Conservation (phyloP, 2,797 vertebrate genomes). For the Sebastes flavidus region DNA sequence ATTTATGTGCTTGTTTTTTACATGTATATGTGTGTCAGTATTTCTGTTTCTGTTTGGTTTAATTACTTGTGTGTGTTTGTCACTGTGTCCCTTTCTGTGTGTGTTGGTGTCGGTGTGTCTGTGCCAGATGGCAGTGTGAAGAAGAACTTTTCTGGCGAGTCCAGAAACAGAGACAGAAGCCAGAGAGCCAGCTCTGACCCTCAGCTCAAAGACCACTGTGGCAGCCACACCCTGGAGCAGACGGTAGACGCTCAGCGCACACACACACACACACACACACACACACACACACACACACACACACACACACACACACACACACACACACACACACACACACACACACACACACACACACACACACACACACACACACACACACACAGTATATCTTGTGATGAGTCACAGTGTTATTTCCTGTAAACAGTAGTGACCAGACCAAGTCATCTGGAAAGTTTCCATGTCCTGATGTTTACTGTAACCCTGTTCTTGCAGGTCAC, state of each 20-base stretch:
- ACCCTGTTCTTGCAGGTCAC: conserved; percentile 6
- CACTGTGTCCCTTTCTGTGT: conserved; percentile 14
- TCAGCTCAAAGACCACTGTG: conserved; percentile 77
- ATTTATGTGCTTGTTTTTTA: background rate
- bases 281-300: background rate
- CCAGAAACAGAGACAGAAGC: conserved; percentile 82
- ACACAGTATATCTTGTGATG: conserved; percentile 7
- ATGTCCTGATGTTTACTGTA: conserved; percentile 35
- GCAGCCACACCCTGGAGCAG: conserved; percentile 76
- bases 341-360: background rate
- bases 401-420: conserved; percentile 49
- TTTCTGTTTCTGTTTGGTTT: conserved; percentile 33
- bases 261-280: background rate
- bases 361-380: background rate
- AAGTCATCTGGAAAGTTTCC: conserved; percentile 45
- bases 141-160: conserved; percentile 76
- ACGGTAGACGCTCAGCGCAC: conserved; percentile 67
- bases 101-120: conserved; percentile 22
- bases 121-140: conserved; percentile 85
- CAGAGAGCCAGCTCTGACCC: conserved; percentile 81
- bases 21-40: background rate
- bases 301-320: background rate
- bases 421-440: conserved; percentile 37
- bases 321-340: background rate
- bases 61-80: conserved; percentile 35